Evolutionary conservation across 2,888 invertebrate genomes (phyloP).

Genomic region (Athripsodes cinereus): DNA sequence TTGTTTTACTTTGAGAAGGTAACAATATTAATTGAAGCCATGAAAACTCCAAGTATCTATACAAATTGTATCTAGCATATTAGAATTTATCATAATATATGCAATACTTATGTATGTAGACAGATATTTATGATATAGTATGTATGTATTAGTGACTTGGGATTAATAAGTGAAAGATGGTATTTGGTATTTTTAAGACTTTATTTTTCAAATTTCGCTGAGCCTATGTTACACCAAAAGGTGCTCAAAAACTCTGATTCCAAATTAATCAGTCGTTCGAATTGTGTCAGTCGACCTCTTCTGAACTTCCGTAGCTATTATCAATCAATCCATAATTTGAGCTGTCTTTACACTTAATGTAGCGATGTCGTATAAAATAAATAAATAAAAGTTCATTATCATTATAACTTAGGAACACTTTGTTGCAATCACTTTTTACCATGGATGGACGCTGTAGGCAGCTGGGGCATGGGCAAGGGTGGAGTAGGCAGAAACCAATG

Average conservation of each 20-base stretch:
- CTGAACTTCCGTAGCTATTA: slow-evolving; percentile 8
- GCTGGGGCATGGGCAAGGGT: slow-evolving; percentile 29
- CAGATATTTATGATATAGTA: too few species aligned
- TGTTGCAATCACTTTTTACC: slow-evolving; percentile 29
- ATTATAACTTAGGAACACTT: slow-evolving; percentile 1
- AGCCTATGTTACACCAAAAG: slow-evolving; percentile 20
- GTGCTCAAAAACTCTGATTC: slow-evolving; percentile 22
- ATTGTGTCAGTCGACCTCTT: slow-evolving; percentile 21
- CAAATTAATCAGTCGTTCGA: slow-evolving; percentile 26
- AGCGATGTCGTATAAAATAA: not conserved
- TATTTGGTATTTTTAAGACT: slow-evolving; percentile 8
- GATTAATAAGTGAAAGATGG: too few species aligned
- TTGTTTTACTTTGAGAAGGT: too few species aligned
- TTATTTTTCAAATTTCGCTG: slow-evolving; percentile 16
- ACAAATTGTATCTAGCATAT: too few species aligned
- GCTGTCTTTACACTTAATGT: not conserved
- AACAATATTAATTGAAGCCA: too few species aligned
- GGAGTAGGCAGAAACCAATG: slow-evolving; percentile 23
- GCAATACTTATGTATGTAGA: too few species aligned
- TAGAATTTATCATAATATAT: too few species aligned
- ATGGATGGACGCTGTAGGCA: slow-evolving; percentile 16
- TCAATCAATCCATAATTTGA: not conserved
- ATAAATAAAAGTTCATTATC: slow-evolving; percentile 3
- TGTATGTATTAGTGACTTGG: too few species aligned
- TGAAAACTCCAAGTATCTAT: too few species aligned